Conservation (phyloP, 2,113 vertebrate species). For the Aix galericulata region DNA sequence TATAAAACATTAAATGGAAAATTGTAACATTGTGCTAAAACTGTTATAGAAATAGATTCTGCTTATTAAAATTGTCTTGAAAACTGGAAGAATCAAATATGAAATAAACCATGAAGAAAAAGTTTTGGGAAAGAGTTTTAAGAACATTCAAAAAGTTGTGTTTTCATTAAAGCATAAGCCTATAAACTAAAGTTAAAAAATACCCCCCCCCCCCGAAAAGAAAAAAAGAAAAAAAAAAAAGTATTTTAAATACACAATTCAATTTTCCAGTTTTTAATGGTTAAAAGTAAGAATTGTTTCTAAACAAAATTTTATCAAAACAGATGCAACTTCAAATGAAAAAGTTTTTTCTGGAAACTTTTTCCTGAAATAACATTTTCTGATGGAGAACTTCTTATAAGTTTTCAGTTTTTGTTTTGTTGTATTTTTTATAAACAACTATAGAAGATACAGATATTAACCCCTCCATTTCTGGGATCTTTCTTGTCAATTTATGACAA, state of each 20-base stretch:
- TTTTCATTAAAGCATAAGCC: rapidly evolving
- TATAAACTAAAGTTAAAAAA: not conserved
- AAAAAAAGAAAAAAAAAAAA: not conserved
- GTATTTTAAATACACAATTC: not conserved
- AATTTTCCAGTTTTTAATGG: not conserved
- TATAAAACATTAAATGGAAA: not conserved
- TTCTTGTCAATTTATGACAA: not conserved
- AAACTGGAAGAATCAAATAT: not conserved
- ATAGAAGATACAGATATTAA: not conserved
- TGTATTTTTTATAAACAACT: not conserved
- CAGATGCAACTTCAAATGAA: not conserved
- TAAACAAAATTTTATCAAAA: not conserved
- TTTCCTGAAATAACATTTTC: not conserved
- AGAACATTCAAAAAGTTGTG: not conserved
- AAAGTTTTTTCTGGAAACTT: not conserved
- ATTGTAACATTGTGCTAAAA: not conserved
- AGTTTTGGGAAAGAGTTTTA: not conserved
- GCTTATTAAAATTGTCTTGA: not conserved
- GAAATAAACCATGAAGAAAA: not conserved
- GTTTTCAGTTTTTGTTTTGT: not conserved
- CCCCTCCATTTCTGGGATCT: not conserved
- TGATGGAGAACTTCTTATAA: not conserved
- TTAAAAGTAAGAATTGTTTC: rapidly evolving
- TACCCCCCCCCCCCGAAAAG: rapidly evolving
- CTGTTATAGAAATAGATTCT: not conserved